Conservation (phyloP, 2,113 vertebrate species). For the Pelmatolapia mariae region DNA sequence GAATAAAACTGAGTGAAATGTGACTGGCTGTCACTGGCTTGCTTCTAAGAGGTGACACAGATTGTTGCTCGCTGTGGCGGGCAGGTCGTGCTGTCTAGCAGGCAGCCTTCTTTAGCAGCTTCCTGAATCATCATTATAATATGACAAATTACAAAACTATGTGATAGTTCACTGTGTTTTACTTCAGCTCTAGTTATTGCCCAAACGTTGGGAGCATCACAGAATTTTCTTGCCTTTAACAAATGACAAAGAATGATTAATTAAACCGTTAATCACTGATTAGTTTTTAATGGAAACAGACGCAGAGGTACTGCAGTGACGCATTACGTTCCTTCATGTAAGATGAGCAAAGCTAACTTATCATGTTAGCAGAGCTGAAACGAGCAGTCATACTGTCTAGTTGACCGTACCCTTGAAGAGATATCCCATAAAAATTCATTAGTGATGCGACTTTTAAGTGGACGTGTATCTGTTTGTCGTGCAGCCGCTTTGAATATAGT, state of each 20-base stretch:
- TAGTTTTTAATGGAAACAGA: background rate
- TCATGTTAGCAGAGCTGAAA: background rate
- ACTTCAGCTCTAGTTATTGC: background rate
- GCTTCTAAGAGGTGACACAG: background rate
- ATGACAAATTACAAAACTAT: background rate
- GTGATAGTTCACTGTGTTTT: background rate
- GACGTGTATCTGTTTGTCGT: background rate
- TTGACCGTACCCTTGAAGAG: background rate
- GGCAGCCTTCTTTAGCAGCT: too few species aligned
- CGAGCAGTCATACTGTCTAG: background rate
- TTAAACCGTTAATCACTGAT: background rate
- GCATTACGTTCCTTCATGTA: background rate
- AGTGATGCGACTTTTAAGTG: background rate
- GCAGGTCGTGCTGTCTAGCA: background rate
- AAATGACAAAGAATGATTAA: background rate
- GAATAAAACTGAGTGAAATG: background rate
- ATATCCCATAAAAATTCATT: background rate
- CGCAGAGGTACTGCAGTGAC: background rate
- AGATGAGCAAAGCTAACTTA: background rate
- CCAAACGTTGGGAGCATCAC: background rate
- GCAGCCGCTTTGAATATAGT: background rate
- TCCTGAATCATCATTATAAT: background rate
- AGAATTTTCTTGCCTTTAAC: background rate
- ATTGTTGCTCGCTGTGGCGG: background rate
- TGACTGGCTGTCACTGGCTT: background rate